Percentiles rank a stretch among this genome's conserved stretches.
phyloP scores from a whole-genome alignment of 1,140 invertebrate genomes.

The Drosophila pruinosa region DNA sequence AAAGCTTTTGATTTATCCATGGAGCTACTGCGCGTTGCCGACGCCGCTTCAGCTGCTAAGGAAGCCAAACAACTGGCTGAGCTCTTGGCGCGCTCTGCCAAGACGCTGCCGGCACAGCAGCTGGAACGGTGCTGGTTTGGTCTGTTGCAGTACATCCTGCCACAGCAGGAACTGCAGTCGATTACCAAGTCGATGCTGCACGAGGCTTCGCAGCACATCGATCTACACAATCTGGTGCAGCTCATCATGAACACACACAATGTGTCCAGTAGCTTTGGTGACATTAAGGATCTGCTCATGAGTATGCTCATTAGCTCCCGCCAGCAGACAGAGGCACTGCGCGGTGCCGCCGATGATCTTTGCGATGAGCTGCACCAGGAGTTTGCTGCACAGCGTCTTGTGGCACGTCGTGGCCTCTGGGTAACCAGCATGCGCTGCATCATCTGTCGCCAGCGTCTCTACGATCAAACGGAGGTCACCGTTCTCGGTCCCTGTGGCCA shows the following conservation, averaged over 20 bases:
- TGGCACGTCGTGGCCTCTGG: constrained; percentile 66
- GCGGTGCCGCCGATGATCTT: constrained; percentile 72
- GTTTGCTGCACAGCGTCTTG: constrained; percentile 43
- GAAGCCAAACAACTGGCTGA: constrained; percentile 65
- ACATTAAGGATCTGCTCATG: constrained; percentile 83
- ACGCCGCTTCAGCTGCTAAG: constrained; percentile 22
- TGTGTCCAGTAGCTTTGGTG: constrained; percentile 83
- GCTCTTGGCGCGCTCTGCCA: constrained; percentile 82
- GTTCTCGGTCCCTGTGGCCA: constrained; percentile 74
- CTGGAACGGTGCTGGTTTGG: constrained; percentile 83
- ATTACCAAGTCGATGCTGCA: constrained; percentile 83
- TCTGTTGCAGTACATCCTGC: constrained; percentile 80
- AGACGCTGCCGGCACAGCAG: constrained; percentile 71
- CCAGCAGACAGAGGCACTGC: constrained; percentile 82
- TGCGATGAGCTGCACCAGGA: constrained; percentile 82
- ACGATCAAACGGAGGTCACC: constrained; percentile 62
- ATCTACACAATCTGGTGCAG: constrained; percentile 83
- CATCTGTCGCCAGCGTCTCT: constrained; percentile 70
- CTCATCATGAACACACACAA: constrained; percentile 82
- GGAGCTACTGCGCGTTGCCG: constrained; percentile 58
- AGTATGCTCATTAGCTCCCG: constrained; percentile 83
- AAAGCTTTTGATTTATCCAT: constrained; percentile 83
- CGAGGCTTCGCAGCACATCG: constrained; percentile 84
- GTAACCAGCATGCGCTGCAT: constrained; percentile 73
- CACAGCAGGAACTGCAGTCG: constrained; percentile 63